Conservation (phyloP, 1,140 invertebrate genomes). For the Microvelia longipes region DNA sequence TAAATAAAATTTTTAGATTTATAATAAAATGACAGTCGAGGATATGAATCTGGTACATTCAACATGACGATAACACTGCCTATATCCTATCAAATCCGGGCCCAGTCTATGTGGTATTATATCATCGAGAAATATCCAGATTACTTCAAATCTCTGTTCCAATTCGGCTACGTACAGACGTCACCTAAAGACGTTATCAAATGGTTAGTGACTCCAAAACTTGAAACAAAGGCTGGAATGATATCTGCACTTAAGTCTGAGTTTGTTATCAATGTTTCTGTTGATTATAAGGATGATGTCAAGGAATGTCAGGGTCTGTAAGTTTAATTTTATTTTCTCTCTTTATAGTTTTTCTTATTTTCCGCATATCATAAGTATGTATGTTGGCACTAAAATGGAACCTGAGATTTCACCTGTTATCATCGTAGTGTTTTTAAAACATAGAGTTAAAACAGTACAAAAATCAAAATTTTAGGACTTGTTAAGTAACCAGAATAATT, state of each 20-base stretch:
- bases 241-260: conserved; percentile 33
- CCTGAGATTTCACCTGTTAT: too few relatives aligned
- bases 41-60: conserved; percentile 26
- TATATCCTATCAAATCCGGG: conserved; percentile 28
- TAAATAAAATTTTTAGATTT: too few relatives aligned
- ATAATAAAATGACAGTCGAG: too few relatives aligned
- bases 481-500: too few relatives aligned
- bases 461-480: too few relatives aligned
- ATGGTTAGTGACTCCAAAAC: conserved; percentile 33
- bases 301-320: conserved; percentile 39
- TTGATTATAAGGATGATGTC: conserved; percentile 35
- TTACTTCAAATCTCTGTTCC: conserved; percentile 23
- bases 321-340: conserved; percentile 24
- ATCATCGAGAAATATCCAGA: conserved; percentile 25
- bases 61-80: conserved; percentile 35
- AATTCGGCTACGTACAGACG: conserved; percentile 26
- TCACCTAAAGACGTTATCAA: conserved; percentile 50
- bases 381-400: too few relatives aligned
- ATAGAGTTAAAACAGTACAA: too few relatives aligned
- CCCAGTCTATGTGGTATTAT: conserved; percentile 32
- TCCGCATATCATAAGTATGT: too few relatives aligned
- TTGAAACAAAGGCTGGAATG: conserved; percentile 32
- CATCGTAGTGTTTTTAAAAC: too few relatives aligned
- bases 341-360: too few relatives aligned
- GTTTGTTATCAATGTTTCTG: conserved; percentile 37